These are phyloP conservation scores for Drosophila tani DNA, from an alignment of 1,140 invertebrate genomes.

Conservation along the genomic window DNA sequence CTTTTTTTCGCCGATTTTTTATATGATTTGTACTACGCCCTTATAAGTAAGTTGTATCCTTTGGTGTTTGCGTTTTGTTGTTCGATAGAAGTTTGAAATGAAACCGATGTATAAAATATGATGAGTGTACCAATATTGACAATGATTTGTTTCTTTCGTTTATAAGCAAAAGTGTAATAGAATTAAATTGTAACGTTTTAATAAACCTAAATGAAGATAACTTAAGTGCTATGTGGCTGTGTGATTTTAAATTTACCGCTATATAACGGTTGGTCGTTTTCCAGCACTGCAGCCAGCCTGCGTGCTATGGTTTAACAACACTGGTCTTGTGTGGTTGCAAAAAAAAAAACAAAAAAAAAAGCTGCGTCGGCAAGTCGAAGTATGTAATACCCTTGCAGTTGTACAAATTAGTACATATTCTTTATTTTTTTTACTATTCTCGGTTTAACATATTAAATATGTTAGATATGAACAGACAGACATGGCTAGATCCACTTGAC, in stretches of 20 bases:
- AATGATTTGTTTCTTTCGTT: constrained; percentile 83
- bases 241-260: constrained; percentile 24
- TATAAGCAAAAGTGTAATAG: constrained; percentile 84
- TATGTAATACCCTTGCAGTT: too few relatives aligned
- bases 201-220: constrained; percentile 71
- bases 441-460: too few relatives aligned
- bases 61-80: constrained; percentile 78
- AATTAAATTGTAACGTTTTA: constrained; percentile 83
- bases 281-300: constrained; percentile 9
- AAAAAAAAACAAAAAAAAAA: not conserved
- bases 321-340: not conserved
- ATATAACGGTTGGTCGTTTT: not conserved
- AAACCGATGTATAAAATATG: constrained; percentile 80
- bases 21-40: constrained; percentile 63
- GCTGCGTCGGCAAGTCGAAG: too few relatives aligned
- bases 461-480: too few relatives aligned
- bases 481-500: too few relatives aligned
- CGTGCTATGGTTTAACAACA: not conserved
- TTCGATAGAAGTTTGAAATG: constrained; percentile 74
- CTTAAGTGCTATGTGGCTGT: not conserved
- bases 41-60: constrained; percentile 66
- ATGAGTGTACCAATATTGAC: constrained; percentile 80
- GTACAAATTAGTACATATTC: too few relatives aligned
- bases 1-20: constrained; percentile 57
- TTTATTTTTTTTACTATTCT: too few relatives aligned